Evolutionary conservation across 2,888 invertebrate species (phyloP).

Genomic region (Troides oblongomaculatus): DNA sequence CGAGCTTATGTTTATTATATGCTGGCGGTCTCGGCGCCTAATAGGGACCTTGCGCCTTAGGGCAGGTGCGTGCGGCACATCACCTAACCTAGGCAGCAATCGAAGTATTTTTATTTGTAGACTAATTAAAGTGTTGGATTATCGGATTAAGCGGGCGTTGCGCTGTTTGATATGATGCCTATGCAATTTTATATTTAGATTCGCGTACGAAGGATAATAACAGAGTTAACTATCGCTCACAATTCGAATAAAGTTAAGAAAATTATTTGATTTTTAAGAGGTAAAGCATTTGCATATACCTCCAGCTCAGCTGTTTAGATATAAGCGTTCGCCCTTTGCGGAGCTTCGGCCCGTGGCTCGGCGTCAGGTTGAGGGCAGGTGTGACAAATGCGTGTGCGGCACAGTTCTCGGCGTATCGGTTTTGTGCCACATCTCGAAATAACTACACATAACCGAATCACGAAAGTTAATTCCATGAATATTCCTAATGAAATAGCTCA

Average conservation of each 20-base stretch:
- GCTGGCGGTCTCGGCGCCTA: constrained; percentile 35
- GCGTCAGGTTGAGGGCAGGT: constrained; percentile 42
- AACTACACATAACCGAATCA: constrained; percentile 29
- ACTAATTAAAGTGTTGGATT: constrained; percentile 36
- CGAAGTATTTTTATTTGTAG: constrained; percentile 29
- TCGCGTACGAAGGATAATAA: constrained; percentile 23
- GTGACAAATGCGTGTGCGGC: constrained; percentile 35
- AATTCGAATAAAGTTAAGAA: constrained; percentile 9
- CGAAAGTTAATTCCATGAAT: constrained; percentile 29
- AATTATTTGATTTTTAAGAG: constrained; percentile 23
- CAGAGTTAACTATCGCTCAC: constrained; percentile 22
- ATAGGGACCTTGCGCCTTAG: constrained; percentile 36
- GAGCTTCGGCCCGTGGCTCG: constrained; percentile 31
- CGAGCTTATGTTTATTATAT: constrained; percentile 34
- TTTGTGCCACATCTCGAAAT: constrained; percentile 25
- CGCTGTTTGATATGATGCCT: constrained; percentile 31
- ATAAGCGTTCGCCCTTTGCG: constrained; percentile 32
- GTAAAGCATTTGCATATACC: constrained; percentile 30
- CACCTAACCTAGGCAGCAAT: constrained; percentile 32
- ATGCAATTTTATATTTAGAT: constrained; percentile 32
- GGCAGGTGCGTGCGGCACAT: constrained; percentile 42
- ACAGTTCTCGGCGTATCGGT: constrained; percentile 31
- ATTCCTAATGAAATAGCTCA: constrained; percentile 29
- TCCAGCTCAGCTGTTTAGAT: constrained; percentile 34
- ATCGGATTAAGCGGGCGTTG: constrained; percentile 32